These are phyloP conservation scores for Galleria mellonella DNA, from an alignment of 1,140 invertebrate species.

Conservation along the genomic window DNA sequence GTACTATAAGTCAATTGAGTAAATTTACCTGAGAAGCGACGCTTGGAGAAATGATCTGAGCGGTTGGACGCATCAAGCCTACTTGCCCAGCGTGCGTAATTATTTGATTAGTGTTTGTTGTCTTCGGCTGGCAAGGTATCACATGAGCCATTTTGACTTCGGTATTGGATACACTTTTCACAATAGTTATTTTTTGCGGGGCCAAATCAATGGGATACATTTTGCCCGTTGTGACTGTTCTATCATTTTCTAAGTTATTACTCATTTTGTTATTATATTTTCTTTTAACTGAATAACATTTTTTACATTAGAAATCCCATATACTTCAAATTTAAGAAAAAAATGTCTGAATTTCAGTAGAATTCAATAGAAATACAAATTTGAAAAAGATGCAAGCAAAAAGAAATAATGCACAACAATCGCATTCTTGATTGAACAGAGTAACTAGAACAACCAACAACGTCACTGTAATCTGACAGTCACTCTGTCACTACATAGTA, in stretches of 20 bases:
- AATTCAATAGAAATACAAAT: too few relatives aligned
- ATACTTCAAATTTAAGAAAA: neutral
- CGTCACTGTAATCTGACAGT: too few relatives aligned
- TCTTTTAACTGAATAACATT: slow-evolving; percentile 1
- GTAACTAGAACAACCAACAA: too few relatives aligned
- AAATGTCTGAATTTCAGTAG: neutral
- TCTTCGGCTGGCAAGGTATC: slow-evolving; percentile 50
- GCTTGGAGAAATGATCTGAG: slow-evolving; percentile 56
- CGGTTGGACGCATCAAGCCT: slow-evolving; percentile 54
- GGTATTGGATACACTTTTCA: slow-evolving; percentile 60
- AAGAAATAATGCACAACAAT: too few relatives aligned
- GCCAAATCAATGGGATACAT: slow-evolving; percentile 72
- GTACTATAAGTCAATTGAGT: too few relatives aligned
- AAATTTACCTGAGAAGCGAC: slow-evolving; percentile 53
- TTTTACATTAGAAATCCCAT: neutral
- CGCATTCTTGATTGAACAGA: too few relatives aligned
- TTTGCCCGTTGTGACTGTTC: slow-evolving; percentile 55
- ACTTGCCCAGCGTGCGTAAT: slow-evolving; percentile 42
- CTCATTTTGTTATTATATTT: slow-evolving; percentile 27
- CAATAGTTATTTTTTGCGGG: slow-evolving; percentile 67
- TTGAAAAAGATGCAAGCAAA: too few relatives aligned
- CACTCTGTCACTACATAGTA: too few relatives aligned
- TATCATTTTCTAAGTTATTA: slow-evolving; percentile 62
- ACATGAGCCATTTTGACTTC: slow-evolving; percentile 66
- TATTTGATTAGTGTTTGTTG: slow-evolving; percentile 41